Base-by-base conservation (phyloP, 2,113 vertebrate genomes). In the Connochaetes taurinus region DNA sequence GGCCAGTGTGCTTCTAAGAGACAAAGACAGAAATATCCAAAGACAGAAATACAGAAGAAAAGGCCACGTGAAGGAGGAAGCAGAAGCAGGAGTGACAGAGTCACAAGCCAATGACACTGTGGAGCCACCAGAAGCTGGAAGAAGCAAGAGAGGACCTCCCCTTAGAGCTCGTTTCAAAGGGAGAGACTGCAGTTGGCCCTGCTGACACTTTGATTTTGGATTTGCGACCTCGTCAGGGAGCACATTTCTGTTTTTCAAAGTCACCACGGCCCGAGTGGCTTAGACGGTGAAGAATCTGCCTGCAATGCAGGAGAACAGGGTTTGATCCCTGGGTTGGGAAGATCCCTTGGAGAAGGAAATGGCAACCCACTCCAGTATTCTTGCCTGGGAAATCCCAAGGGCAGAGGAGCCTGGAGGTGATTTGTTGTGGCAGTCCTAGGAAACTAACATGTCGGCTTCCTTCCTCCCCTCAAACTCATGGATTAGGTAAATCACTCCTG, bases 241-340 rank as follows among this genome's bases (percentile, higher is more conserved):
- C 58, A 52, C 1, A 33, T 58, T 94, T 90, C 25, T 71, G 3
- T 81, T 57, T 25, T 91, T 36, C 40, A 27, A 71, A 60, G 6
- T 7, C 12, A 53, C 43, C 17, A 17, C 3, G 15, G 67, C 67
- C 36, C 67, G 25, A 5, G 67, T 71, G 67, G n/a, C n/a, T 71
- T 2, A 3, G 21, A 40, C 0, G 0, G 19, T 23, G 36, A 71
- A 40, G 67, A 40, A 23, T 23, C 5, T 23, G 67, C 67, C n/a
- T 23, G 67, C 67, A 40, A 6, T 23, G 19, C 19, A 36, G 67
- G 67, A 71, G 67, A 40, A 23, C n/a, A 12, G 19, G 67, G 10
- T 71, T 36, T 40, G n/a, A 71, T 71, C 67, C 67, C 67, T 71
- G 67, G 67, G 9, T 12, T 11, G 19, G n/a, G 7, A 67, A 67